Percentiles rank a stretch among this genome's conserved stretches.
phyloP scores from a whole-genome alignment of 2,113 vertebrate species.

The Phrynocephalus versicolor region DNA sequence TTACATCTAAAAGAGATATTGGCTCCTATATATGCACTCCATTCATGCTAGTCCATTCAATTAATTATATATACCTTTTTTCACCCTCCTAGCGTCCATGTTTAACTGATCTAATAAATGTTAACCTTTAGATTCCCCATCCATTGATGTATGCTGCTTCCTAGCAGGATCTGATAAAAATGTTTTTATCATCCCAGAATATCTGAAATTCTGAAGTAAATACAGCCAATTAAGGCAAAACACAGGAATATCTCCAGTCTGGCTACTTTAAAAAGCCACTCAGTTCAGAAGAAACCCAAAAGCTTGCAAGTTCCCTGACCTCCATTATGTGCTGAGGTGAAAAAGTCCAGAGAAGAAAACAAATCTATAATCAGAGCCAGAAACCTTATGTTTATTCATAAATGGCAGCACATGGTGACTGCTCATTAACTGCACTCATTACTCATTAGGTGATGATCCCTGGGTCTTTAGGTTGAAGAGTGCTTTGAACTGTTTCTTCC shows the following conservation, averaged over 20 bases:
- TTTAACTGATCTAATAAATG: neutral
- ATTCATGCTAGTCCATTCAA: neutral
- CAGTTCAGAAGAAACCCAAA: neutral
- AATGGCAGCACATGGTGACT: conserved; percentile 26
- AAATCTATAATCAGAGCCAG: conserved; percentile 46
- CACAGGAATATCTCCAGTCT: neutral
- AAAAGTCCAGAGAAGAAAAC: conserved; percentile 26
- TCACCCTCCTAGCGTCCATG: neutral
- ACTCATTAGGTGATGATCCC: conserved; percentile 48
- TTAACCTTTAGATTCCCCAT: neutral
- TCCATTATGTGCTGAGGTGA: conserved; percentile 42
- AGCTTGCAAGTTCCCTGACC: conserved; percentile 36
- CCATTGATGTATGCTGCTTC: neutral
- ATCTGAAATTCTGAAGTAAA: fast-evolving
- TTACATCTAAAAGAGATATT: neutral
- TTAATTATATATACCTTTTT: neutral
- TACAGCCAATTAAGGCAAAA: conserved; percentile 6
- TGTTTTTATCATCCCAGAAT: neutral
- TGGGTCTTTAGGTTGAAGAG: conserved; percentile 47
- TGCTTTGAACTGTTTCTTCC: conserved; percentile 35
- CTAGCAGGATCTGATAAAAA: neutral
- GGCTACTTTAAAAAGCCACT: neutral
- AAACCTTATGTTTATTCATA: conserved; percentile 61
- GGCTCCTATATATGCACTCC: neutral
- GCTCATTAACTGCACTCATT: conserved; percentile 59